Base-by-base conservation (phyloP, 2,888 invertebrate genomes). In the Dynastes tityus region DNA sequence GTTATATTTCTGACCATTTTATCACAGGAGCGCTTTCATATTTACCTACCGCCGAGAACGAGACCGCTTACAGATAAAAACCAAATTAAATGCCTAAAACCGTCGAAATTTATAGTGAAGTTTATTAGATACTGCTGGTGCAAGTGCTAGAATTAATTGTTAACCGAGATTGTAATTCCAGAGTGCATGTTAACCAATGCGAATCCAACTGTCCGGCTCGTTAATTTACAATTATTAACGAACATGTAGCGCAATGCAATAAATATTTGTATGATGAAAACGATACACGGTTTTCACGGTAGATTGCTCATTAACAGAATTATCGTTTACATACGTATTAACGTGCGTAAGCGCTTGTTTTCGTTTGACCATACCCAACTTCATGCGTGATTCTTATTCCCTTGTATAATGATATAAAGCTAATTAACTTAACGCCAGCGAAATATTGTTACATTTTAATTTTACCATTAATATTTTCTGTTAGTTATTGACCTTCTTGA, bases 121-220 rank as follows among this genome's bases (percentile, higher is more conserved):
- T 77, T 77, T 77, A 77, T 77, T 77, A 68, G 68, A 77, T 77
- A 55, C 67, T 53, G 68, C 67, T 49, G 40, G 67, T 77, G 67
- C 77, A 77, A 58, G 67, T 77, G 58, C 68, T 49, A 58, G 73
- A 76, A 80, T 80, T 80, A 80, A 79, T 79, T 79, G 79, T 78
- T 78, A 76, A 53, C 76, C 68, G 76, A 79, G 71, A 78, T 79
- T 79, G 78, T 79, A 80, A 78, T 80, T 76, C 74, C 74, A 40
- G 68, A 45, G 68, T 68, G 40, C 68, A 77, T 77, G 79, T 76
- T 79, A 80, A 79, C 80, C 79, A 78, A 75, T 78, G 77, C 74
- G 77, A 67, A 77, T 45, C 73, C 67, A 51, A 65, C 78, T 63
- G 80, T 80, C 77, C 76, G 78, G 78, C 80, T 77, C 80, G 76